These are phyloP conservation scores for Conistra vaccinii DNA, from an alignment of 2,888 invertebrate species.

Conservation along the genomic window DNA sequence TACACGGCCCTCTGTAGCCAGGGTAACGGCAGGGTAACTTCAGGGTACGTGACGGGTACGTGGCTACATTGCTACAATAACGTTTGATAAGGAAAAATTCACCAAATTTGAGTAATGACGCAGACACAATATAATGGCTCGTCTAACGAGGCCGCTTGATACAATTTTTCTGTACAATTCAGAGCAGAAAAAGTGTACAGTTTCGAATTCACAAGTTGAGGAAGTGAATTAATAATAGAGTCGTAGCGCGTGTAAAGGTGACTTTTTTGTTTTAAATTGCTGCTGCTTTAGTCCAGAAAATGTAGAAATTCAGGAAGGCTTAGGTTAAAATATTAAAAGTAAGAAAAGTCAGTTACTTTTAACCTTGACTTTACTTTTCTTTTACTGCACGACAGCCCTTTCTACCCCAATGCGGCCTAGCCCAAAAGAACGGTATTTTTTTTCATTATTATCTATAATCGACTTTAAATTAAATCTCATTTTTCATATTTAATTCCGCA, in stretches of 20 bases:
- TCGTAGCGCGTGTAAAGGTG: slow-evolving; percentile 6
- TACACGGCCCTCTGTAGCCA: slow-evolving; percentile 22
- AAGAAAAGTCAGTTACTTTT: neutral
- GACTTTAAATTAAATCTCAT: neutral
- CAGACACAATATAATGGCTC: slow-evolving; percentile 70
- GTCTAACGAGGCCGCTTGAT: slow-evolving; percentile 67
- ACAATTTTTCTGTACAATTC: slow-evolving; percentile 60
- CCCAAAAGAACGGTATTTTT: neutral
- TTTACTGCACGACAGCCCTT: neutral
- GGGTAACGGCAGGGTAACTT: slow-evolving; percentile 35
- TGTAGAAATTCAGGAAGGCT: neutral
- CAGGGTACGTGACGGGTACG: slow-evolving; percentile 37
- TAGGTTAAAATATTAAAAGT: neutral
- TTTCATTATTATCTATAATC: neutral
- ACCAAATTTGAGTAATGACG: slow-evolving; percentile 71
- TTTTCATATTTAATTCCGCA: slow-evolving; percentile 4
- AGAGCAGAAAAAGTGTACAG: slow-evolving; percentile 41
- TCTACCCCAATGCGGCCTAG: too few relatives aligned
- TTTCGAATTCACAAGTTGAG: slow-evolving; percentile 41
- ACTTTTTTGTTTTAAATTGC: slow-evolving; percentile 45
- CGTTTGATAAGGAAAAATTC: slow-evolving; percentile 78
- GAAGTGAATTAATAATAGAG: slow-evolving; percentile 46
- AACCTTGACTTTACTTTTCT: neutral
- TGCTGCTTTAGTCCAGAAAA: neutral
- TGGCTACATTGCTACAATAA: slow-evolving; percentile 64